phyloP scores from a whole-genome alignment of 2,888 invertebrate genomes.

The Cenopis cana region DNA sequence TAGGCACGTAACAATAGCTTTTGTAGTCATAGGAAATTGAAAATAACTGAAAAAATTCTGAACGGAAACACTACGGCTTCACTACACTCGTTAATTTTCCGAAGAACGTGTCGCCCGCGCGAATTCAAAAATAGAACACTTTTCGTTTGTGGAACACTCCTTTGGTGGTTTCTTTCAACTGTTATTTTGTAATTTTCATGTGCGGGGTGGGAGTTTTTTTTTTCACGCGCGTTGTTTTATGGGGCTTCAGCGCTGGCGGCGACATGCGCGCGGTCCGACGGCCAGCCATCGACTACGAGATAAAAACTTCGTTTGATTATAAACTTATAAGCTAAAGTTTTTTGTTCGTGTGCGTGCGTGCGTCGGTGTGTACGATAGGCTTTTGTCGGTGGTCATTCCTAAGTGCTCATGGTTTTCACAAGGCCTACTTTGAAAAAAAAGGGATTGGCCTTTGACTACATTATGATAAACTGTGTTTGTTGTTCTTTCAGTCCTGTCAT shows the following conservation, averaged over 20 bases:
- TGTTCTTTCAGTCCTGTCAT: too few species aligned
- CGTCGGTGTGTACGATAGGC: slow-evolving; percentile 72
- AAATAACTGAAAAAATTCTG: slow-evolving; percentile 67
- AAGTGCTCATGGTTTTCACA: slow-evolving; percentile 70
- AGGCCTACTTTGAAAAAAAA: slow-evolving; percentile 49
- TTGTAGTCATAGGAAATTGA: slow-evolving; percentile 75
- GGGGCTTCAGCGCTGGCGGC: slow-evolving; percentile 64
- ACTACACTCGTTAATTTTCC: slow-evolving; percentile 74
- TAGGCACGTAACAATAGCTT: slow-evolving; percentile 76
- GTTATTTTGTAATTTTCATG: slow-evolving; percentile 64
- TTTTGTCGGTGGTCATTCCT: slow-evolving; percentile 65
- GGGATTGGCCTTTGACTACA: background rate
- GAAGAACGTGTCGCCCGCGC: slow-evolving; percentile 62
- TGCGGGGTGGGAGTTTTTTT: slow-evolving; percentile 64
- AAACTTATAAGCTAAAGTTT: slow-evolving; percentile 85
- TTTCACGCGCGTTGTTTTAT: slow-evolving; percentile 68
- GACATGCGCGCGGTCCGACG: slow-evolving; percentile 80
- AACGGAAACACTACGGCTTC: slow-evolving; percentile 74
- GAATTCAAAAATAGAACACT: slow-evolving; percentile 69
- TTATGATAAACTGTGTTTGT: background rate
- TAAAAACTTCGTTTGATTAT: slow-evolving; percentile 84
- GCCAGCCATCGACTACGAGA: slow-evolving; percentile 82
- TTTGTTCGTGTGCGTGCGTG: slow-evolving; percentile 78
- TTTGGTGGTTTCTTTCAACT: slow-evolving; percentile 60
- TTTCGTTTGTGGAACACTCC: slow-evolving; percentile 64